phyloP scores from a whole-genome alignment of 2,113 vertebrate species.

The Menura novaehollandiae region DNA sequence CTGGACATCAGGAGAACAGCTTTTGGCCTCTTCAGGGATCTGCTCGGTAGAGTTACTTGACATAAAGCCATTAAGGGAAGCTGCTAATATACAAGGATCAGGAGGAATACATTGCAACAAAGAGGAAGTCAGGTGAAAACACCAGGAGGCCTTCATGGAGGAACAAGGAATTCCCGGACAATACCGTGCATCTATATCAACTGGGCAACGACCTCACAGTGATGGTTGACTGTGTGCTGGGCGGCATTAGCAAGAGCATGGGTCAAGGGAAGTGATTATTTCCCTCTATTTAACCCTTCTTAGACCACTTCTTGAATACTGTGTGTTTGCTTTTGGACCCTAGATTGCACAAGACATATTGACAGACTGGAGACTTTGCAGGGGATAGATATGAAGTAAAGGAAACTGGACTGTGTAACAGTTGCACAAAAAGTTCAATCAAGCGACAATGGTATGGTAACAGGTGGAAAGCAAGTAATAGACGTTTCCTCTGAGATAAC shows the following conservation, averaged over 20 bases:
- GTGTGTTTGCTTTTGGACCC: not conserved
- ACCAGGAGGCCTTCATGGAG: not conserved
- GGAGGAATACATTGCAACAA: not conserved
- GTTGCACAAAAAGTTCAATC: not conserved
- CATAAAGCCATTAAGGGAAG: not conserved
- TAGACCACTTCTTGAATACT: not conserved
- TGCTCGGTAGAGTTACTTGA: not conserved
- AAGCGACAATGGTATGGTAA: not conserved
- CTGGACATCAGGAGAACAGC: not conserved
- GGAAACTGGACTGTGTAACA: not conserved
- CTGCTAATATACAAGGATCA: not conserved
- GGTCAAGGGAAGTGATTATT: not conserved
- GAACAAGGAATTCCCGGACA: not conserved
- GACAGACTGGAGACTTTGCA: not conserved
- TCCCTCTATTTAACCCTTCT: not conserved
- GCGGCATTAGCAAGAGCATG: not conserved
- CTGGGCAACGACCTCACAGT: not conserved
- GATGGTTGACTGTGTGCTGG: not conserved
- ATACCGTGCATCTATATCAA: rapidly evolving
- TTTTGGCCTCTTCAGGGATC: not conserved
- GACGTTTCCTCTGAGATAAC: not conserved
- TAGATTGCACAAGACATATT: not conserved
- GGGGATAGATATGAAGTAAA: not conserved
- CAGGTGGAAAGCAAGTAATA: not conserved
- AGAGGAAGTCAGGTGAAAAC: not conserved